Conservation (phyloP, 2,888 invertebrate species). For the Habrosyne pyritoides region DNA sequence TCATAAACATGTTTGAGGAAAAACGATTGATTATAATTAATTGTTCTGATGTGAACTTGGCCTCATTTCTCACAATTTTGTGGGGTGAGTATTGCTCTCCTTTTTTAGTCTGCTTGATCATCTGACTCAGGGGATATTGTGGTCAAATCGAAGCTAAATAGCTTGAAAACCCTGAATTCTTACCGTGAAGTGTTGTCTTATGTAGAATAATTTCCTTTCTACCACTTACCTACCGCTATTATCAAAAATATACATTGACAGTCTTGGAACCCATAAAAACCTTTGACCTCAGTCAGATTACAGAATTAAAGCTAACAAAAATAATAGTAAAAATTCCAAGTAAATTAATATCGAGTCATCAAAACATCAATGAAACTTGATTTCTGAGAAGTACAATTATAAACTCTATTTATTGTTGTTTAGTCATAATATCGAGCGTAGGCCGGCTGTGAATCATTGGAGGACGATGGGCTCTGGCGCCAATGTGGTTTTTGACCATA, state of each 20-base stretch:
- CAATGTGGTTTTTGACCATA: background rate
- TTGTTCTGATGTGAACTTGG: background rate
- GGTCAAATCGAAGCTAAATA: background rate
- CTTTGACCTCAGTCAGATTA: too few relatives aligned
- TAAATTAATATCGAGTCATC: background rate
- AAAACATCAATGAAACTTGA: background rate
- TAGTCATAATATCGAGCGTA: constrained; percentile 8
- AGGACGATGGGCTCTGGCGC: background rate
- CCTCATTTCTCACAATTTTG: background rate
- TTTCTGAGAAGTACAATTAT: constrained; percentile 6
- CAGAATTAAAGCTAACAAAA: too few relatives aligned
- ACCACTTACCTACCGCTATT: too few relatives aligned
- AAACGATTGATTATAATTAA: constrained; percentile 1
- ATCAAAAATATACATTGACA: too few relatives aligned
- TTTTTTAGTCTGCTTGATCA: background rate
- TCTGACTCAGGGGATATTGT: too few relatives aligned
- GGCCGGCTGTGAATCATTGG: background rate
- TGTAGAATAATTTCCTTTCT: too few relatives aligned
- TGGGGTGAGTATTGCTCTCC: background rate
- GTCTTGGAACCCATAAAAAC: too few relatives aligned
- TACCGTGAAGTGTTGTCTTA: too few relatives aligned
- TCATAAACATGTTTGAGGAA: background rate
- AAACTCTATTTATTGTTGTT: constrained; percentile 4
- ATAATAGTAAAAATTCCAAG: background rate
- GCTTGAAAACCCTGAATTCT: background rate